phyloP scores from a whole-genome alignment of 1,140 invertebrate genomes.

The Phenacoccus solenopsis region DNA sequence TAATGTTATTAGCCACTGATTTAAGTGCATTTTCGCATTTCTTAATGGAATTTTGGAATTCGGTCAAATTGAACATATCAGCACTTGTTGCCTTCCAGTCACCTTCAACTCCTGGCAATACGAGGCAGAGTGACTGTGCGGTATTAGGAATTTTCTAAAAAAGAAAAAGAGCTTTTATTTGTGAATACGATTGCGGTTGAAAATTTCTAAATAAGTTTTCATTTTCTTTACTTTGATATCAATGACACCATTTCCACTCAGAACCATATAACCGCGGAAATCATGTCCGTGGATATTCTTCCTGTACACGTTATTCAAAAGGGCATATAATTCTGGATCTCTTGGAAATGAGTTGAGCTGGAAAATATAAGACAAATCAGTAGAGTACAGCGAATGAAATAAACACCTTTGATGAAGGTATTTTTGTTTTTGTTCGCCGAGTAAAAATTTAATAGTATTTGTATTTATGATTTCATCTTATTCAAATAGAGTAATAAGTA shows the following conservation, averaged over 20 bases:
- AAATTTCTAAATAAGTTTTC: background rate
- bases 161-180: background rate
- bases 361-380: background rate
- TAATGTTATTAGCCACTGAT: conserved; percentile 34
- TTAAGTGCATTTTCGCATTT: background rate
- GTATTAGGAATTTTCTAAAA: background rate
- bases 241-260: conserved; percentile 34
- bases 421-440: too few species aligned
- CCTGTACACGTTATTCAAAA: conserved; percentile 30
- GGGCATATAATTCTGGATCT: conserved; percentile 27
- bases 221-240: background rate
- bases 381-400: too few species aligned
- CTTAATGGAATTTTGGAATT: background rate
- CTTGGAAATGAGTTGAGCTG: conserved; percentile 18
- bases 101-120: background rate
- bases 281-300: conserved; percentile 34
- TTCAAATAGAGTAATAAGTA: background rate
- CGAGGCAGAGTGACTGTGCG: background rate
- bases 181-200: too few species aligned
- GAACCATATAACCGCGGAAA: conserved; percentile 47
- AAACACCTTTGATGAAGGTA: too few species aligned
- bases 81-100: background rate
- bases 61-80: background rate
- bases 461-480: background rate
- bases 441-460: background rate